Evolutionary conservation across 1,140 invertebrate species (phyloP).

Genomic region (Trichomalopsis sarcophagae): DNA sequence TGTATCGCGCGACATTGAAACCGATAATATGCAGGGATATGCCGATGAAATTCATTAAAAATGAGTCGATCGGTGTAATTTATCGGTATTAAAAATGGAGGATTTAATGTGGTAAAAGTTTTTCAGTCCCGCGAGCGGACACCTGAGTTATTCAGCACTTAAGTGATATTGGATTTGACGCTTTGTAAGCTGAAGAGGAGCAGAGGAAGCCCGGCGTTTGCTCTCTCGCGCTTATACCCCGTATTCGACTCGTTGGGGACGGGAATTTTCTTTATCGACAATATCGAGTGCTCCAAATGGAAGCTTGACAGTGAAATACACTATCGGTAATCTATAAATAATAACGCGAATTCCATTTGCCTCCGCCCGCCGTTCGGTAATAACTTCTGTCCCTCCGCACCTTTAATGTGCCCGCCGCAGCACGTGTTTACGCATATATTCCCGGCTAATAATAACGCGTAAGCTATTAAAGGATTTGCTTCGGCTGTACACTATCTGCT

Average conservation of each 20-base stretch:
- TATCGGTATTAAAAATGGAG: not conserved
- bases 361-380: not conserved
- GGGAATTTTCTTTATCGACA: conserved; percentile 46
- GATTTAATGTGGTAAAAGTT: conserved; percentile 15
- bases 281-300: conserved; percentile 46
- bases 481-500: too few relatives aligned
- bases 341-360: conserved; percentile 34
- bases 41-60: not conserved
- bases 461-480: not conserved
- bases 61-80: not conserved
- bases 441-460: not conserved
- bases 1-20: not conserved
- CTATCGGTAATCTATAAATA: conserved; percentile 44
- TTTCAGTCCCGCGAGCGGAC: not conserved
- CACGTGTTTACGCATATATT: not conserved
- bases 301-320: conserved; percentile 40
- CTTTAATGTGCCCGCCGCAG: not conserved
- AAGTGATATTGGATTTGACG: conserved; percentile 45
- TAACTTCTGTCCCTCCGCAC: not conserved
- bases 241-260: not conserved
- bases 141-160: conserved; percentile 34
- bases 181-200: conserved; percentile 30
- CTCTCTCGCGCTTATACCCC: not conserved
- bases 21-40: not conserved
- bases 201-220: not conserved